Conservation (phyloP, 2,113 vertebrate species). For the Abramis brama region DNA sequence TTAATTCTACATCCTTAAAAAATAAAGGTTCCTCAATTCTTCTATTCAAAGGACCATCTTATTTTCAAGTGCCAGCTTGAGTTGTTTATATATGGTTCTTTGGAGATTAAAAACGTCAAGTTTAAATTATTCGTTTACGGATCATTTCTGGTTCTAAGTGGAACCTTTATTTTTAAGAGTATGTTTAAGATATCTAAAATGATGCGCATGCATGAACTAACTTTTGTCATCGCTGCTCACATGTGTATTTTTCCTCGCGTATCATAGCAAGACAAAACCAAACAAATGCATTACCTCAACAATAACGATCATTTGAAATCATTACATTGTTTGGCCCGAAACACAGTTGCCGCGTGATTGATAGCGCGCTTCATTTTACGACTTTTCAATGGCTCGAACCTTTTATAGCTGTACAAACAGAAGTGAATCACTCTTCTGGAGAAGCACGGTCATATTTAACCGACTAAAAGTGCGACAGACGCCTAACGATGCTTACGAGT, state of each 20-base stretch:
- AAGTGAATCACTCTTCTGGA: slow-evolving; percentile 86
- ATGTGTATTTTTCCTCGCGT: neutral
- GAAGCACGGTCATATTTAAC: slow-evolving; percentile 73
- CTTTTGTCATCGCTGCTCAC: neutral
- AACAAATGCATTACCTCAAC: slow-evolving; percentile 53
- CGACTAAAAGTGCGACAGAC: slow-evolving; percentile 59
- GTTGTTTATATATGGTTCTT: neutral
- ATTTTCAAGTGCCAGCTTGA: neutral
- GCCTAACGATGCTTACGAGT: slow-evolving; percentile 42
- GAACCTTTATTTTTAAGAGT: neutral
- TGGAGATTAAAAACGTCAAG: neutral
- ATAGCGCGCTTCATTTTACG: slow-evolving; percentile 90
- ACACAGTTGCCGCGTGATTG: slow-evolving; percentile 85
- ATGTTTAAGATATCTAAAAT: slow-evolving; percentile 6
- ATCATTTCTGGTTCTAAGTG: neutral
- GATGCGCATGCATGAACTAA: neutral
- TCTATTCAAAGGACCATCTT: neutral
- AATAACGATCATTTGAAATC: slow-evolving; percentile 84
- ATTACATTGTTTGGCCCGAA: slow-evolving; percentile 84
- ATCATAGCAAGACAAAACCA: neutral
- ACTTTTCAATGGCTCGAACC: slow-evolving; percentile 88
- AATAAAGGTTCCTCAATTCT: neutral
- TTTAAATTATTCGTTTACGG: neutral
- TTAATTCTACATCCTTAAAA: neutral
- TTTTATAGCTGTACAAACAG: slow-evolving; percentile 93